Conservation (phyloP, 2,888 invertebrate genomes). For the Lymantria monacha region DNA sequence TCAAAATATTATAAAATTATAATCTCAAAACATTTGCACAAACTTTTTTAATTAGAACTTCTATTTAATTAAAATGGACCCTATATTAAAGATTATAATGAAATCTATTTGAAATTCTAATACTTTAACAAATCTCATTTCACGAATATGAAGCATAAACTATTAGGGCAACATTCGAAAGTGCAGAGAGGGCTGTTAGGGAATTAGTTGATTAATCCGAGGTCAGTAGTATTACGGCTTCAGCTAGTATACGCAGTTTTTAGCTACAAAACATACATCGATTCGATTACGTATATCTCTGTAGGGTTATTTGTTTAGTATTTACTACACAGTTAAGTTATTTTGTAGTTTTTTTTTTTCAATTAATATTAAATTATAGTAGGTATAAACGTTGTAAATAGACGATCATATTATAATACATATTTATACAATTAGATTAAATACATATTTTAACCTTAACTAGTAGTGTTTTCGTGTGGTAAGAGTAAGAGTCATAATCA, state of each 20-base stretch:
- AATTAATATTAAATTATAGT: no score
- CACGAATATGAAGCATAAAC: conserved; percentile 27
- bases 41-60: no score
- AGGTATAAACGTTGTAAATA: no score
- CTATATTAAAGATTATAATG: background rate
- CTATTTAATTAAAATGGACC: no score
- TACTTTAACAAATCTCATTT: conserved; percentile 26
- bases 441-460: no score
- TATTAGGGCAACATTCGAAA: conserved; percentile 23
- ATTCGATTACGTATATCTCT: background rate
- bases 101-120: background rate
- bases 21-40: no score
- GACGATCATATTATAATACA: no score
- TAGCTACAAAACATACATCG: conserved; percentile 9
- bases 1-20: no score
- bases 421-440: no score
- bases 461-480: no score
- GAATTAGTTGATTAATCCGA: conserved; percentile 48
- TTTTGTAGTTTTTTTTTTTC: background rate
- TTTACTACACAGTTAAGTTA: background rate
- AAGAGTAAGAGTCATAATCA: no score
- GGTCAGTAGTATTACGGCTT: conserved; percentile 40
- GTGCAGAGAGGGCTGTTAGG: conserved; percentile 20
- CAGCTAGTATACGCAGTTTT: conserved; percentile 37
- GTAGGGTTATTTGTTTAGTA: background rate